Evolutionary conservation across 2,797 vertebrate genomes (phyloP), one percentile per base, ranked within the genome.

Genomic region (Microcaecilia unicolor): DNA sequence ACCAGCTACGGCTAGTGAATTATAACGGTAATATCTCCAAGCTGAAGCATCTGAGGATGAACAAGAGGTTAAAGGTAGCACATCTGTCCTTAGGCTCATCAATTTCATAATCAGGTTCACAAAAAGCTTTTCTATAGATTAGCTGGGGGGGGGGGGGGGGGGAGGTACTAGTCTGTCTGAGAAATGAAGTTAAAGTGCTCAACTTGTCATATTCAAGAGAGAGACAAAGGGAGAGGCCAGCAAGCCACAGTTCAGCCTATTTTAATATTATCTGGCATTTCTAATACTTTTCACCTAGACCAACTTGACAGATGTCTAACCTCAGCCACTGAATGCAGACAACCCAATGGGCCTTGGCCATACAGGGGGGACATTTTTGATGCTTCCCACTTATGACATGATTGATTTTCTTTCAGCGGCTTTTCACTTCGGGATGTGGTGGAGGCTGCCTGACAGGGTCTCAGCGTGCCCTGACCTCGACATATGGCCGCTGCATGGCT

Each of bases 401-500:
- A 95, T 95, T 90, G 92, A 95, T 95, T 95, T 93, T 92, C 91
- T 87, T 91, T 95, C 92, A 93, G 82, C 88, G 79, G 89, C 86
- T 86, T 91, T 90, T 92, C 91, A 91, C 89, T 88, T 84, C 82
- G 78, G 88, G 90, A 84, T 60, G 77, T 83, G 83, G 78, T 57
- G 72, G 68, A 70, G 73, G 74, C 78, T 79, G 78, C 67, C 78
- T 74, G 76, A 64, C 69, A 51, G 70, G 58, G 76, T 78, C 87
- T 89, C 78, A 67, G 59, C 41, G 54, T 72, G 85, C 87, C 90
- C 88, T 91, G 90, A 93, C 90, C 92, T 87, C 90, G 85, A 90
- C 84, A 84, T 84, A 83, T 83, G 83, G 89, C 85, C 81, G 87
- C 88, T 90, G 88, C 65, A 87, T 89, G 88, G 85, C 87, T 92